Conservation (phyloP, 2,797 vertebrate genomes). For the Phoeniculus purpureus region DNA sequence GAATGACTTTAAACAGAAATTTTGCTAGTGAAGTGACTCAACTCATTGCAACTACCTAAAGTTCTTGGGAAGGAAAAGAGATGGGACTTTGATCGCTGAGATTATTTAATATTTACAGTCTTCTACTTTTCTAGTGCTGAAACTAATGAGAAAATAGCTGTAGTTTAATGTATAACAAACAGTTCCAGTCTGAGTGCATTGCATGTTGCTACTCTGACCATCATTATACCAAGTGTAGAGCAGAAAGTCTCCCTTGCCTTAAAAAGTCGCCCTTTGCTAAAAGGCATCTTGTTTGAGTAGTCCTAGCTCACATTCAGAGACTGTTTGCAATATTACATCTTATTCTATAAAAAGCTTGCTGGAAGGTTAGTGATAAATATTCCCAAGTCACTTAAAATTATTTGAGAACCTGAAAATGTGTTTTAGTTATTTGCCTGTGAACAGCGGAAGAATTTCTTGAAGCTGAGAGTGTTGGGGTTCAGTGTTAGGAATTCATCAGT, state of each 20-base stretch:
- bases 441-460: not conserved
- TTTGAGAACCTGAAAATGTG: not conserved
- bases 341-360: not conserved
- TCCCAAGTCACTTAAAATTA: not conserved
- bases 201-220: not conserved
- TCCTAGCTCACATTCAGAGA: not conserved
- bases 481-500: not conserved
- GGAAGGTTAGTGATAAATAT: not conserved
- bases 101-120: not conserved
- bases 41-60: not conserved
- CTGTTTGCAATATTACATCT: not conserved
- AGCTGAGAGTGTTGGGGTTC: not conserved
- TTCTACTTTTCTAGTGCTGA: not conserved
- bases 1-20: no score
- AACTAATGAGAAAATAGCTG: not conserved
- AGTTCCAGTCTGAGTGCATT: not conserved
- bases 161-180: not conserved
- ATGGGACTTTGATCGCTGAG: not conserved
- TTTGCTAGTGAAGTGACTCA: no score
- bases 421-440: not conserved
- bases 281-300: not conserved
- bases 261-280: not conserved
- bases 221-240: not conserved
- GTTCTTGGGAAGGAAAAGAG: not conserved
- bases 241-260: rapidly evolving